A percentile compares a stretch with the other conserved stretches of the same genome.
phyloP scores from a whole-genome alignment of 2,797 vertebrate species.

The Enteromius thamalakanensis region DNA sequence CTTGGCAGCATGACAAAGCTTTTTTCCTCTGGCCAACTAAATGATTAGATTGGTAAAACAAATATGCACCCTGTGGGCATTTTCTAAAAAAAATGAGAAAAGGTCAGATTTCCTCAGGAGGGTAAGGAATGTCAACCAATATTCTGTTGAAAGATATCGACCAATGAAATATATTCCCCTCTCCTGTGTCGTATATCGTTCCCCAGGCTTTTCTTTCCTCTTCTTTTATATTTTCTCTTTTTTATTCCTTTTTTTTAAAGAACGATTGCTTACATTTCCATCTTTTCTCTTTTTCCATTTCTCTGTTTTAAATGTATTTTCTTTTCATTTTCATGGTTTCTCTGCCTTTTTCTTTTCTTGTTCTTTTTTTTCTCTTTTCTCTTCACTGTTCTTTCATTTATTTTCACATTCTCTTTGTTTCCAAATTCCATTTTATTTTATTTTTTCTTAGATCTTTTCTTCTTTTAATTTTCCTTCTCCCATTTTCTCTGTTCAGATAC shows the following conservation, averaged over 20 bases:
- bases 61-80: background rate
- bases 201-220: background rate
- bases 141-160: constrained; percentile 46
- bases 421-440: no score
- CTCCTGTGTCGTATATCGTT: background rate
- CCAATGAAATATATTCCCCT: background rate
- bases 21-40: constrained; percentile 20
- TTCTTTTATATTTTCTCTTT: background rate
- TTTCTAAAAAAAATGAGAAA: constrained; percentile 2
- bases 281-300: no score
- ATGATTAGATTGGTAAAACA: constrained; percentile 44
- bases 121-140: constrained; percentile 13
- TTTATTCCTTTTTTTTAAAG: background rate
- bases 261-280: background rate
- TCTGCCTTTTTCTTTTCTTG: no score
- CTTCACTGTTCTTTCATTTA: no score
- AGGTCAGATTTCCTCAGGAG: constrained; percentile 19
- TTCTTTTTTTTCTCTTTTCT: no score
- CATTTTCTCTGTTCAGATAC: background rate
- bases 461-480: no score
- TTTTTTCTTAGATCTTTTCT: no score
- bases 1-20: constrained; percentile 28
- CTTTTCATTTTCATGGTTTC: no score
- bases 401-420: no score
- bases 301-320: background rate